These are phyloP conservation scores for Neodiprion pinetum DNA, from an alignment of 1,140 invertebrate genomes.

Conservation along the genomic window DNA sequence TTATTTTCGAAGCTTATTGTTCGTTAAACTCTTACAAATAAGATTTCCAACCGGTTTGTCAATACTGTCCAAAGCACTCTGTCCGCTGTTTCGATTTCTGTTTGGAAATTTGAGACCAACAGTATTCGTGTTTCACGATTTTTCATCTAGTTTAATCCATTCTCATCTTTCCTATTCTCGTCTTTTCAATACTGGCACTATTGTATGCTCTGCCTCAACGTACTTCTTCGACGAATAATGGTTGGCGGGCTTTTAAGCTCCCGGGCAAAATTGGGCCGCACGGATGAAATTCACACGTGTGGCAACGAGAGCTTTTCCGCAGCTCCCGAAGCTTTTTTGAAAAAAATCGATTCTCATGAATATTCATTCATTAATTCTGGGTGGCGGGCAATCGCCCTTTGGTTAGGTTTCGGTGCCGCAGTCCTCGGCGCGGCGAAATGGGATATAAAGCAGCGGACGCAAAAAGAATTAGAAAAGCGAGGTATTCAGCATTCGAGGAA, in stretches of 20 bases:
- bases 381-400: too few relatives aligned
- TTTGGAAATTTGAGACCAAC: too few relatives aligned
- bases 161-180: background rate
- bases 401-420: background rate
- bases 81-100: too few relatives aligned
- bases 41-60: conserved; percentile 17
- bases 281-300: background rate
- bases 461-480: background rate
- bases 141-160: background rate
- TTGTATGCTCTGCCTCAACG: background rate
- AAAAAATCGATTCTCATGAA: background rate
- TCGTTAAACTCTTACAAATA: conserved; percentile 50
- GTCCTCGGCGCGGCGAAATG: background rate
- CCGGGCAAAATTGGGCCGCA: background rate
- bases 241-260: background rate
- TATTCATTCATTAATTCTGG: background rate
- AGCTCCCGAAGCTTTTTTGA: too few relatives aligned
- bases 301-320: background rate
- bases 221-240: background rate
- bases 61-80: too few relatives aligned
- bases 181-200: background rate
- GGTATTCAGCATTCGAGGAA: background rate
- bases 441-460: background rate
- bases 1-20: conserved; percentile 46
- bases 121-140: background rate